Evolutionary conservation across 2,113 vertebrate species (phyloP).

Genomic region (Albula goreensis): DNA sequence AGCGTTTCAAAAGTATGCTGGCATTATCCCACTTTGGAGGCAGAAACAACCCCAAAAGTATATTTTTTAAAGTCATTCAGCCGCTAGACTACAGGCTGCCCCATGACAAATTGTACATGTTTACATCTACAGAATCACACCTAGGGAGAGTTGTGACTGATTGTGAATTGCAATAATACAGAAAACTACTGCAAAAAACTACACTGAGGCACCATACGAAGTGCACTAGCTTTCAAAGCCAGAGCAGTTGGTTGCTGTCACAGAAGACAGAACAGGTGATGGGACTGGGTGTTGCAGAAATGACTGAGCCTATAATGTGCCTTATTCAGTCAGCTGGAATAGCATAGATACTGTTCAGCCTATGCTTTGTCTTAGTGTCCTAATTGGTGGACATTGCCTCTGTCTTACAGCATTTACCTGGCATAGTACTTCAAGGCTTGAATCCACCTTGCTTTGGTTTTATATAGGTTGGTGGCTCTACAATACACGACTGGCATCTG

Average conservation of each 20-base stretch:
- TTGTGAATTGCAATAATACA: neutral
- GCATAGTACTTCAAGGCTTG: neutral
- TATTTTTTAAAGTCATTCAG: too few species aligned
- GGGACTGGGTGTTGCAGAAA: neutral
- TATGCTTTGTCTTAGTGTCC: neutral
- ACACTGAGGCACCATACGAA: too few species aligned
- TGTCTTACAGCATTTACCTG: neutral
- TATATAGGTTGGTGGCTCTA: neutral
- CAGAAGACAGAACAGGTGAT: neutral
- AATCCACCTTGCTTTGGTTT: neutral
- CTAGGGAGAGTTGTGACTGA: neutral
- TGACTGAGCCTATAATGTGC: neutral
- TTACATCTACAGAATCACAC: too few species aligned
- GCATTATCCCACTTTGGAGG: too few species aligned
- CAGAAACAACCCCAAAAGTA: too few species aligned
- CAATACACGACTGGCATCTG: neutral
- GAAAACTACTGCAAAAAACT: neutral
- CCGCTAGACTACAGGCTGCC: too few species aligned
- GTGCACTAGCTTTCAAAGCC: neutral
- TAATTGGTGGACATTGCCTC: neutral
- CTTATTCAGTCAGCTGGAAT: neutral
- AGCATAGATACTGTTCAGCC: neutral
- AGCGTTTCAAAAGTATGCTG: too few species aligned
- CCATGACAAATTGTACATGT: too few species aligned
- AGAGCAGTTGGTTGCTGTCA: neutral